Evolutionary conservation across 2,113 vertebrate genomes (phyloP).

Genomic region (Rhinogobius similis): DNA sequence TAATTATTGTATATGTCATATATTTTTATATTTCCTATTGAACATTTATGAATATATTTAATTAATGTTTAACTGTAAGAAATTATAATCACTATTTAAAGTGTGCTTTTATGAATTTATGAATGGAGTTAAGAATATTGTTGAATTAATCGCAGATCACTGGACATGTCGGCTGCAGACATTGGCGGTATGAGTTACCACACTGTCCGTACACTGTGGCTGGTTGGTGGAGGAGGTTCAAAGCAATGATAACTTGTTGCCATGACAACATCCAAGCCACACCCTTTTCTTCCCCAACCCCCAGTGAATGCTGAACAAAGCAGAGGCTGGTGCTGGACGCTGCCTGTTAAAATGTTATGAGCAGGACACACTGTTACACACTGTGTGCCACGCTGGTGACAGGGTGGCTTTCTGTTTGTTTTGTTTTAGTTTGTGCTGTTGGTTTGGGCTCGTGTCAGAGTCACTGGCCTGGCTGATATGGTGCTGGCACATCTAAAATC

Average conservation of each 20-base stretch:
- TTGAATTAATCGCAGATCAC: background rate
- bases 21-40: too few relatives aligned
- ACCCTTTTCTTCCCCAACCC: conserved; percentile 55
- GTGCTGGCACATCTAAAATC: background rate
- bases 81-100: background rate
- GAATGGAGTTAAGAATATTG: too few relatives aligned
- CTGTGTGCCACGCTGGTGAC: background rate
- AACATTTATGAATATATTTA: too few relatives aligned
- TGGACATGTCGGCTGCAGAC: conserved; percentile 1
- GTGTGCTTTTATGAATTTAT: too few relatives aligned
- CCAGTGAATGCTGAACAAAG: conserved; percentile 40
- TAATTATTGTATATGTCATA: too few relatives aligned
- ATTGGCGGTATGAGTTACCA: conserved; percentile 19
- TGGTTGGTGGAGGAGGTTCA: conserved; percentile 41
- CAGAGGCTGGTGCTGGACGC: conserved; percentile 19
- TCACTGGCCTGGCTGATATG: too few relatives aligned
- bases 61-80: background rate
- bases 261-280: conserved; percentile 69
- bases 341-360: conserved; percentile 26
- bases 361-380: background rate
- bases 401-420: background rate
- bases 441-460: too few relatives aligned
- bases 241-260: conserved; percentile 59
- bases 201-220: conserved; percentile 1
- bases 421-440: background rate